A percentile compares a stretch with the other conserved stretches of the same genome.
phyloP scores from a whole-genome alignment of 1,140 invertebrate species.

The Lordiphosa mommai region DNA sequence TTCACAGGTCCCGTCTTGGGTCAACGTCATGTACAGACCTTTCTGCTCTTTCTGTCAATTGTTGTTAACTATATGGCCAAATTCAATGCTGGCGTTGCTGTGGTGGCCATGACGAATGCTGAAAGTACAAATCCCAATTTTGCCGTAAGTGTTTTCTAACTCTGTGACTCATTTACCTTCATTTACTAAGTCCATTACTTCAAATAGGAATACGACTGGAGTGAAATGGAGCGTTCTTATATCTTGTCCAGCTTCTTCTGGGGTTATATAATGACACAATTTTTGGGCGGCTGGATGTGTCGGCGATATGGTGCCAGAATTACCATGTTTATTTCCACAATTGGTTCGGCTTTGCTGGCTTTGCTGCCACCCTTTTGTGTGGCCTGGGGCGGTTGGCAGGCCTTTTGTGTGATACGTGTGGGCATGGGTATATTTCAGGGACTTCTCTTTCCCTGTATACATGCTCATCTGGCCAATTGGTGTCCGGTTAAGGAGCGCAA shows the following conservation, averaged over 20 bases:
- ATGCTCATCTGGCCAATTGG: slow-evolving; percentile 91
- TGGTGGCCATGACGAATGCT: slow-evolving; percentile 72
- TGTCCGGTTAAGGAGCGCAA: slow-evolving; percentile 83
- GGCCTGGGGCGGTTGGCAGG: slow-evolving; percentile 82
- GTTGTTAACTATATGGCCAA: slow-evolving; percentile 61
- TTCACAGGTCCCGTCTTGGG: slow-evolving; percentile 53
- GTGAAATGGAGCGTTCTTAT: slow-evolving; percentile 80
- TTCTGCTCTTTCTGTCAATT: slow-evolving; percentile 64
- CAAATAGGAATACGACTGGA: slow-evolving; percentile 80
- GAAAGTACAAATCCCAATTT: slow-evolving; percentile 59
- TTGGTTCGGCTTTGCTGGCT: slow-evolving; percentile 80
- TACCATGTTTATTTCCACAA: slow-evolving; percentile 83
- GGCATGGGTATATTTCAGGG: slow-evolving; percentile 89
- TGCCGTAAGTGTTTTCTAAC: slow-evolving; percentile 31
- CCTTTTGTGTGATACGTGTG: slow-evolving; percentile 83
- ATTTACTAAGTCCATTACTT: not conserved
- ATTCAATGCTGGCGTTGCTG: slow-evolving; percentile 61
- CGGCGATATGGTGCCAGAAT: slow-evolving; percentile 83
- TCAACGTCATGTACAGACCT: slow-evolving; percentile 59
- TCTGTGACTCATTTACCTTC: no score
- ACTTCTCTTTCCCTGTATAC: slow-evolving; percentile 88
- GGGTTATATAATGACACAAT: slow-evolving; percentile 81
- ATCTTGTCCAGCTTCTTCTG: slow-evolving; percentile 85
- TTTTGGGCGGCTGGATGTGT: slow-evolving; percentile 86
- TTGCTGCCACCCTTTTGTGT: slow-evolving; percentile 79